These are phyloP conservation scores for Brachypterus glaber DNA, from an alignment of 2,888 invertebrate genomes.

Conservation along the genomic window DNA sequence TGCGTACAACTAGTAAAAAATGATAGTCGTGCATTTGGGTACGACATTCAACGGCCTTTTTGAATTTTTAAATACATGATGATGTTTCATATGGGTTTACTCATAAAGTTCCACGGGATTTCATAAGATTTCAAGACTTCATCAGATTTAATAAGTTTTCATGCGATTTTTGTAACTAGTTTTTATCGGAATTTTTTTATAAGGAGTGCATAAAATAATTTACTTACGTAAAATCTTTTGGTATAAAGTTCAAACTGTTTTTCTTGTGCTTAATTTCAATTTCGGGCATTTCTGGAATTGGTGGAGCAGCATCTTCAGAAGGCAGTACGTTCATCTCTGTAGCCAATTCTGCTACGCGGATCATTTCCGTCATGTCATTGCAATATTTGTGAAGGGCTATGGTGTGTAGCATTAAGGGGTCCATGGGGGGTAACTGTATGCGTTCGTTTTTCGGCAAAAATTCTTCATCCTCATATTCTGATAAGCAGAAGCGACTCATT, in stretches of 20 bases:
- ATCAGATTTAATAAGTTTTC: no score
- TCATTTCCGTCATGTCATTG: constrained; percentile 33
- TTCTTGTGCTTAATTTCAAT: constrained; percentile 25
- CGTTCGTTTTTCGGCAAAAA: constrained; percentile 22
- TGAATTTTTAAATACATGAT: neutral
- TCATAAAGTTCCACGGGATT: no score
- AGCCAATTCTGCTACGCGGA: constrained; percentile 32
- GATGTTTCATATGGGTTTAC: no score
- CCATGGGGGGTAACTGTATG: constrained; percentile 32
- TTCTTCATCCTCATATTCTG: constrained; percentile 31
- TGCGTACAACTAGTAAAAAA: no score
- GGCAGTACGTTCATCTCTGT: constrained; percentile 33
- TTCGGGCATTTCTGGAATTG: constrained; percentile 31
- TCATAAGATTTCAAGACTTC: neutral
- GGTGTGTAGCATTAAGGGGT: constrained; percentile 33
- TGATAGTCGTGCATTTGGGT: no score
- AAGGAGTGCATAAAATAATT: neutral
- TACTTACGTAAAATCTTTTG: constrained; percentile 30
- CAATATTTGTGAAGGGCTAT: constrained; percentile 36
- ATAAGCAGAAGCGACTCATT: constrained; percentile 33
- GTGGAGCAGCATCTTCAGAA: constrained; percentile 31
- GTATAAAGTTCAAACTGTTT: constrained; percentile 33
- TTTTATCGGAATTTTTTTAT: no score
- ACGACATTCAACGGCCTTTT: no score
- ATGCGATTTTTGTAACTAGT: no score